Evolutionary conservation across 1,140 invertebrate genomes (phyloP).

Genomic region (Lineus longissimus): DNA sequence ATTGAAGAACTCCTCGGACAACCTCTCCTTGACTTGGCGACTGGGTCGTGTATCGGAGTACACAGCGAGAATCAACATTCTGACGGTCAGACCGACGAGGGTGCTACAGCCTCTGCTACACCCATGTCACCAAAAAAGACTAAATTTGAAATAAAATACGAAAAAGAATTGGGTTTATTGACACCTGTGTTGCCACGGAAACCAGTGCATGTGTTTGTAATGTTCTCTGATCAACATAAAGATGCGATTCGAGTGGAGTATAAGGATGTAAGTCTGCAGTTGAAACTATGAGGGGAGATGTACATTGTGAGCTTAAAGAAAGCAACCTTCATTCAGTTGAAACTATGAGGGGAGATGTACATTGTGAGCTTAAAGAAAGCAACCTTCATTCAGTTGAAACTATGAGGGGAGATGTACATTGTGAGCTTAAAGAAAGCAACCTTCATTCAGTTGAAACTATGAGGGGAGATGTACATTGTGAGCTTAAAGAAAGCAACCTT

Average conservation of each 20-base stretch:
- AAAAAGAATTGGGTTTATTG: constrained; percentile 29
- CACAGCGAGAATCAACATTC: neutral
- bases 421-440: neutral
- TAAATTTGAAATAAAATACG: constrained; percentile 26
- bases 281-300: neutral
- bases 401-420: neutral
- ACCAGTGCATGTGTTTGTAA: constrained; percentile 43
- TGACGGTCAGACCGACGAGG: neutral
- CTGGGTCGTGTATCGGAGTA: neutral
- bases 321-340: neutral
- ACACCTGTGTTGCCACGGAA: constrained; percentile 28
- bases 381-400: neutral
- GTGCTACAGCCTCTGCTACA: neutral
- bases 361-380: neutral
- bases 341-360: too few relatives aligned
- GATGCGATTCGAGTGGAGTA: constrained; percentile 38
- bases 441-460: neutral
- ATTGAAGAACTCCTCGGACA: too few relatives aligned
- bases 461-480: too few relatives aligned
- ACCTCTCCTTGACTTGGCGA: too few relatives aligned
- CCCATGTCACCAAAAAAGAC: constrained; percentile 11
- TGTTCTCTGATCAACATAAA: constrained; percentile 43
- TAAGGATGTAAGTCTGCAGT: constrained; percentile 32
- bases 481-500: too few relatives aligned
- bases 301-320: neutral